A percentile compares a stretch with the other conserved stretches of the same genome.
Evolutionary conservation across 1,140 invertebrate genomes (phyloP).

Genomic region (Pararge aegeria): DNA sequence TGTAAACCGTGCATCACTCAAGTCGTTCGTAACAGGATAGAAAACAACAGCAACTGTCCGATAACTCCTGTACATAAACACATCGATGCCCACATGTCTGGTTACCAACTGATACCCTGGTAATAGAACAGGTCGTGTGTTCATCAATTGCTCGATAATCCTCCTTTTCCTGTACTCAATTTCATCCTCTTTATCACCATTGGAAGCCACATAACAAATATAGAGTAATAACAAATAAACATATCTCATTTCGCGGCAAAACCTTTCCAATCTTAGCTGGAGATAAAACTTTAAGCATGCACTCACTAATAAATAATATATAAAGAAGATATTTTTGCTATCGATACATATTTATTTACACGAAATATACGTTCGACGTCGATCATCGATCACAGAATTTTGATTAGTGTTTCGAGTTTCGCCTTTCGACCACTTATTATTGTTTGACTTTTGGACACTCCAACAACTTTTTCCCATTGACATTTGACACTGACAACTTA

Average conservation of each 20-base stretch:
- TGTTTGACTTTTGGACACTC: too few species aligned
- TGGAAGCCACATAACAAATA: slow-evolving; percentile 50
- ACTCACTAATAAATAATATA: neutral
- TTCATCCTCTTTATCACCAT: slow-evolving; percentile 55
- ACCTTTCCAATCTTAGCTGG: neutral
- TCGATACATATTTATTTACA: neutral
- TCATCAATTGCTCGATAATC: slow-evolving; percentile 62
- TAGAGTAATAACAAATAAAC: slow-evolving; percentile 52
- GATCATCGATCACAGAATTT: neutral
- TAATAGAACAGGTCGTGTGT: slow-evolving; percentile 57
- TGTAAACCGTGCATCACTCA: slow-evolving; percentile 61
- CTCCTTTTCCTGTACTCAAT: slow-evolving; percentile 55
- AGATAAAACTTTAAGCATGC: neutral
- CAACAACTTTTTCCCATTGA: too few species aligned
- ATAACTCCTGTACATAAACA: slow-evolving; percentile 70
- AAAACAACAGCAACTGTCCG: slow-evolving; percentile 69
- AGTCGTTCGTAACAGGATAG: slow-evolving; percentile 56
- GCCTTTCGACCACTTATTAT: too few species aligned
- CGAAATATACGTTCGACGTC: neutral
- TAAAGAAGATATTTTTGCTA: neutral
- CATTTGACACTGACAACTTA: too few species aligned
- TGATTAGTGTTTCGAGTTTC: neutral
- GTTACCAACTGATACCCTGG: slow-evolving; percentile 65
- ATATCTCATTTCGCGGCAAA: slow-evolving; percentile 47
- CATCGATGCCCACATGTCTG: slow-evolving; percentile 63